A percentile compares a stretch with the other conserved stretches of the same genome.
phyloP scores from a whole-genome alignment of 2,888 invertebrate species.

The Sarcophaga carnaria region DNA sequence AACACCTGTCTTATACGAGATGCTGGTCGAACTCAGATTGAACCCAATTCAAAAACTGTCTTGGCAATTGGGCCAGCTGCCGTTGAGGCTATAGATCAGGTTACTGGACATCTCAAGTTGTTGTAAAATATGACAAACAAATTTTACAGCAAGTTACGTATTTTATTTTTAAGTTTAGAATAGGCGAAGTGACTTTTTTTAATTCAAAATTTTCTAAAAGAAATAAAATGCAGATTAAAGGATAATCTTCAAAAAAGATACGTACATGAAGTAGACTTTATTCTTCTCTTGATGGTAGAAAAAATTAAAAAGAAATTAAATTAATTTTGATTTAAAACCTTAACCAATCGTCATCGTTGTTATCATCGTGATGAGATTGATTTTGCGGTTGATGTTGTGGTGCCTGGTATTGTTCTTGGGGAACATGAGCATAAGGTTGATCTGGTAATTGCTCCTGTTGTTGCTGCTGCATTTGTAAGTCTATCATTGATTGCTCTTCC shows the following conservation, averaged over 20 bases:
- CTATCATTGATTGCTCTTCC: conserved; percentile 23
- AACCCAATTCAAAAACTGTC: conserved; percentile 93
- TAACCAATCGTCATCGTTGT: conserved; percentile 77
- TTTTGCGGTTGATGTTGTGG: conserved; percentile 45
- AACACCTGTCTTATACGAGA: conserved; percentile 90
- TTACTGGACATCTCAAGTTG: conserved; percentile 94
- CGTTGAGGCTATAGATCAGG: conserved; percentile 87
- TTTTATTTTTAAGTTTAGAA: conserved; percentile 30
- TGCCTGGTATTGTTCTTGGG: conserved; percentile 56
- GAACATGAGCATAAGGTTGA: conserved; percentile 48
- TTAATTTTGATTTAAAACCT: conserved; percentile 72
- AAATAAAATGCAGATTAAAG: conserved; percentile 29
- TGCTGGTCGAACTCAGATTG: conserved; percentile 96
- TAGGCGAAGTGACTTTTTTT: conserved; percentile 17
- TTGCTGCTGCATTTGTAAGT: conserved; percentile 14
- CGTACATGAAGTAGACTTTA: not conserved
- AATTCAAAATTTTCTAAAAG: conserved; percentile 28
- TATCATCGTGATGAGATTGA: conserved; percentile 67
- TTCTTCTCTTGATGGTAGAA: not conserved
- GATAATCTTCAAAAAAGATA: not conserved
- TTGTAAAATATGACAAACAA: conserved; percentile 83
- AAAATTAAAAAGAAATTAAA: not conserved
- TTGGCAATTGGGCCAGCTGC: conserved; percentile 96
- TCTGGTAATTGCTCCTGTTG: conserved; percentile 29
- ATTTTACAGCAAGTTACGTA: conserved; percentile 1